These are phyloP conservation scores for Petrocephalus microphthalmus DNA, from an alignment of 2,113 vertebrate genomes.

Conservation along the genomic window DNA sequence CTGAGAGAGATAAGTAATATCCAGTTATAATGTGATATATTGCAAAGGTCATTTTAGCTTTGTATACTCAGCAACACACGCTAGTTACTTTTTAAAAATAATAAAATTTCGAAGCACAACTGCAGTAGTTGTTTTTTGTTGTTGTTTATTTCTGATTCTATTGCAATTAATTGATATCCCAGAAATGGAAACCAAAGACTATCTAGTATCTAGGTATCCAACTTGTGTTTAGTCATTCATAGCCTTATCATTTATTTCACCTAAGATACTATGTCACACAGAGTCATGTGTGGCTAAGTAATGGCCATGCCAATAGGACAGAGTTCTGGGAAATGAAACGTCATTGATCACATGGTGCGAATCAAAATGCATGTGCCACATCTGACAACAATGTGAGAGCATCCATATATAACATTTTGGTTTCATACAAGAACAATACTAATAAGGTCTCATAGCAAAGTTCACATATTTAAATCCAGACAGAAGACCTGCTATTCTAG, in stretches of 20 bases:
- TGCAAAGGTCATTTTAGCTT: neutral
- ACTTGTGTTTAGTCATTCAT: neutral
- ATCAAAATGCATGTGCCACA: neutral
- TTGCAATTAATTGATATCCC: neutral
- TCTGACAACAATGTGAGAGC: neutral
- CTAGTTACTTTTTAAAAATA: neutral
- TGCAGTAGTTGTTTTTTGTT: neutral
- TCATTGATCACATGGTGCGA: neutral
- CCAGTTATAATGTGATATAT: neutral
- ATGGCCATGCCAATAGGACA: neutral
- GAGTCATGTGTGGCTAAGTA: neutral
- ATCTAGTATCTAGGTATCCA: neutral
- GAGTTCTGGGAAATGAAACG: neutral
- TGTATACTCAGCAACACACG: neutral
- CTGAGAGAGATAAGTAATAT: neutral
- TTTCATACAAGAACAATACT: neutral
- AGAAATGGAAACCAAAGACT: neutral
- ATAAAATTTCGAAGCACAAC: too few relatives aligned
- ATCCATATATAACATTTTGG: neutral
- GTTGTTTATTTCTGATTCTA: neutral
- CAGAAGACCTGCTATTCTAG: neutral
- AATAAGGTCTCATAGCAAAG: neutral
- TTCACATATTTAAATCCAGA: neutral
- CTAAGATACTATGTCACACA: neutral
- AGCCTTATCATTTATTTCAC: neutral